phyloP scores from a whole-genome alignment of 2,113 vertebrate genomes.

The Gymnorhina tibicen region DNA sequence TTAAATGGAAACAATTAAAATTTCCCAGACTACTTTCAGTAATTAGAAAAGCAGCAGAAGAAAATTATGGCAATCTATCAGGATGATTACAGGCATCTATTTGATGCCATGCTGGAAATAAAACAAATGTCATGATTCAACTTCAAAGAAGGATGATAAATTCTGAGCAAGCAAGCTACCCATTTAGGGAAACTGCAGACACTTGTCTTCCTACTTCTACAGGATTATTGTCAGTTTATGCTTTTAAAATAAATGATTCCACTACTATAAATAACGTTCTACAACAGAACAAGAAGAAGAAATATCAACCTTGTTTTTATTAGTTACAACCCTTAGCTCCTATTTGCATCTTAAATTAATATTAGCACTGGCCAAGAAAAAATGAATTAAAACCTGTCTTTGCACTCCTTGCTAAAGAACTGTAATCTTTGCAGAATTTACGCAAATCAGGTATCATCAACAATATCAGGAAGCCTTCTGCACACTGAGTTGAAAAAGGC shows the following conservation, averaged over 20 bases:
- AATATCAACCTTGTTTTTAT: background rate
- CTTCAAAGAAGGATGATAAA: background rate
- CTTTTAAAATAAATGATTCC: background rate
- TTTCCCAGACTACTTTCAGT: background rate
- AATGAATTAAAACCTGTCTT: background rate
- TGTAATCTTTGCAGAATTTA: background rate
- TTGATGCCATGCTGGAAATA: constrained; percentile 3
- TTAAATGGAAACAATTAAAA: background rate
- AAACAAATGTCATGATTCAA: background rate
- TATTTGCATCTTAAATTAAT: background rate
- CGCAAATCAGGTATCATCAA: background rate
- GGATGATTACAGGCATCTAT: background rate
- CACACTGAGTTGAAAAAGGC: background rate
- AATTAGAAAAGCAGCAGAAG: constrained; percentile 28
- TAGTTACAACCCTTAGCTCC: background rate
- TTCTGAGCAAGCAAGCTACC: background rate
- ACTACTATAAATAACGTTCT: background rate
- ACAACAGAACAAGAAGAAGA: background rate
- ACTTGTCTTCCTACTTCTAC: background rate
- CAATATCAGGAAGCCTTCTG: background rate
- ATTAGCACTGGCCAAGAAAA: background rate
- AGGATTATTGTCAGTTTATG: background rate
- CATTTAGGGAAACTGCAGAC: background rate
- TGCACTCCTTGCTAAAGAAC: background rate
- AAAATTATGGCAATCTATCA: background rate